phyloP scores from a whole-genome alignment of 2,797 vertebrate species.

The Leontopithecus rosalia region DNA sequence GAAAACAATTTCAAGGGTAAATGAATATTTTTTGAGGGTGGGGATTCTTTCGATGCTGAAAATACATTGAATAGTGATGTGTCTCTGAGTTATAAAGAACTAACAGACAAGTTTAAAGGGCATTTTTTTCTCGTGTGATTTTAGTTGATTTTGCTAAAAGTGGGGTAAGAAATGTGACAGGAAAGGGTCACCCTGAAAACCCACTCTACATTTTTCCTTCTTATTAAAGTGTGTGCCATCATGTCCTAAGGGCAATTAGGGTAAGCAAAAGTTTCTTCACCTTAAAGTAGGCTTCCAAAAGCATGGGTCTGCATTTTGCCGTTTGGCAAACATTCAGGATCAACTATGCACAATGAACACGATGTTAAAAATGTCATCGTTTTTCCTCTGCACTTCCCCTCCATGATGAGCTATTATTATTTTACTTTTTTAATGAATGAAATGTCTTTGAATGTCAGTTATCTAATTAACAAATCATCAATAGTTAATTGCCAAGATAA shows the following conservation, averaged over 20 bases:
- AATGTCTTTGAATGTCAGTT: neutral
- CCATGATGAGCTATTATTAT: neutral
- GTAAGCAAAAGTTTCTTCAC: neutral
- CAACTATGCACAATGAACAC: neutral
- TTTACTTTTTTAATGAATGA: neutral
- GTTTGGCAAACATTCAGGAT: neutral
- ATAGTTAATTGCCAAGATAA: constrained; percentile 4
- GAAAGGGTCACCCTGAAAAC: neutral
- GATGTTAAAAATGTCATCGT: neutral
- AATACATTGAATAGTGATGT: neutral
- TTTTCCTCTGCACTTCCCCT: neutral
- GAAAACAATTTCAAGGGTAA: constrained; percentile 41
- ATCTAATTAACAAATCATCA: neutral
- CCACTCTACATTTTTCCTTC: neutral
- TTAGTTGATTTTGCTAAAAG: neutral
- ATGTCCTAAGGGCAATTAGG: neutral
- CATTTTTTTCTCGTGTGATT: neutral
- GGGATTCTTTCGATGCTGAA: neutral
- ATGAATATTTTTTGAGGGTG: neutral
- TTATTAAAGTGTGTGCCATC: neutral
- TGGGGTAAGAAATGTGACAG: neutral
- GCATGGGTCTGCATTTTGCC: neutral
- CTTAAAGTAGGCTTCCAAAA: neutral
- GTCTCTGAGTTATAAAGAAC: neutral
- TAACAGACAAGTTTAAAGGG: neutral